Percentiles rank a stretch among this genome's conserved stretches.
These are phyloP conservation scores for Lepus europaeus DNA, from an alignment of 2,113 vertebrate species.

Conservation along the genomic window DNA sequence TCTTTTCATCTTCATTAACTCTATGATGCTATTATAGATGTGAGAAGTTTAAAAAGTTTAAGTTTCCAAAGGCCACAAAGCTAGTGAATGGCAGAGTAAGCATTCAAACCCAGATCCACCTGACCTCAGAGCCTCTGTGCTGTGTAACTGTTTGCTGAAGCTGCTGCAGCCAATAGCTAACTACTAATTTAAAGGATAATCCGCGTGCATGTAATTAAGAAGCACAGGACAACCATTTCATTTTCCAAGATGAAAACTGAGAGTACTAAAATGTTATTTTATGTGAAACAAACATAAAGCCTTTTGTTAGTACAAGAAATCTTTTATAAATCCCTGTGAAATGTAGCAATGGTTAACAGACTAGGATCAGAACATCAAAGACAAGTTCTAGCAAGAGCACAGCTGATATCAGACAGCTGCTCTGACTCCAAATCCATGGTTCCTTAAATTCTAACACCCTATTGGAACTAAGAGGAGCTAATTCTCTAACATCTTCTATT, in stretches of 20 bases:
- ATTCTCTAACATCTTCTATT: conserved; percentile 49
- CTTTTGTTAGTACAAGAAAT: conserved; percentile 39
- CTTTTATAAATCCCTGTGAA: conserved; percentile 10
- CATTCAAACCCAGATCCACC: conserved; percentile 27
- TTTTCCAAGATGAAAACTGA: conserved; percentile 38
- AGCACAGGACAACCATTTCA: background rate
- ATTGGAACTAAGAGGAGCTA: background rate
- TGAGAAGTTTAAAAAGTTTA: conserved; percentile 6
- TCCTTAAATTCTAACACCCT: background rate
- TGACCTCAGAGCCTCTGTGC: background rate
- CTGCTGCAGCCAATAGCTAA: background rate
- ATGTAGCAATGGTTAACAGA: background rate
- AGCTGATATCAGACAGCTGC: background rate
- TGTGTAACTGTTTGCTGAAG: background rate
- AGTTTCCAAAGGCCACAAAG: conserved; percentile 53
- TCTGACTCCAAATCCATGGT: background rate
- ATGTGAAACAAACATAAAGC: background rate
- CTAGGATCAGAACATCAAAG: background rate
- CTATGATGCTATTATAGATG: background rate
- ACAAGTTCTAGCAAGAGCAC: background rate
- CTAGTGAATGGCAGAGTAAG: background rate
- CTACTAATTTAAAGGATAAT: background rate
- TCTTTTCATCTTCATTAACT: conserved; percentile 20
- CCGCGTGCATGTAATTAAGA: background rate
- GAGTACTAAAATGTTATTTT: conserved; percentile 31